Conservation (phyloP, 2,113 vertebrate species). For the Colistium nudipinnis region DNA sequence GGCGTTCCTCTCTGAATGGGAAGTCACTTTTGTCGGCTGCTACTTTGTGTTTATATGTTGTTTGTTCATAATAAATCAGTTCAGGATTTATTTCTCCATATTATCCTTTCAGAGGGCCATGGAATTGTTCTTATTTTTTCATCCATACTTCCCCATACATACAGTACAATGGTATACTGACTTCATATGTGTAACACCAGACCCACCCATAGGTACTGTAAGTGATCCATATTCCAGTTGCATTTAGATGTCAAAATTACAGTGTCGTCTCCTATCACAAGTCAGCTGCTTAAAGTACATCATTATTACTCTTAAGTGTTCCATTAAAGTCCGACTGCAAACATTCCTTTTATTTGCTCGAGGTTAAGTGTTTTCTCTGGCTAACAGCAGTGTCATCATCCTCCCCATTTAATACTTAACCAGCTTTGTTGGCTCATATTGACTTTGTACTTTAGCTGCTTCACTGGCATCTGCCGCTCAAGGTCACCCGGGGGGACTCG, state of each 20-base stretch:
- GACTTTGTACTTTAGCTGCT: conserved; percentile 74
- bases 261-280: conserved; percentile 14
- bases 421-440: conserved; percentile 67
- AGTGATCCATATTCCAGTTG: conserved; percentile 7
- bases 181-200: not conserved
- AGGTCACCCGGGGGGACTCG: conserved; percentile 56
- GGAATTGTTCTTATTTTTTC: too few relatives aligned
- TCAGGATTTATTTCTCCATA: too few relatives aligned
- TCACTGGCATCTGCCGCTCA: conserved; percentile 56
- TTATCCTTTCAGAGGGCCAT: too few relatives aligned
- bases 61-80: too few relatives aligned
- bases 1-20: too few relatives aligned
- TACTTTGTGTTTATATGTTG: conserved; percentile 16
- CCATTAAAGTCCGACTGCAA: conserved; percentile 36
- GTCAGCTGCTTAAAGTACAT: conserved; percentile 24
- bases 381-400: conserved; percentile 51
- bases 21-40: not conserved
- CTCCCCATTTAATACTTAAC: conserved; percentile 74
- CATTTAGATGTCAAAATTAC: conserved; percentile 22
- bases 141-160: not conserved
- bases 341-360: conserved; percentile 23
- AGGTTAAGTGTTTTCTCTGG: conserved; percentile 37
- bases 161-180: not conserved
- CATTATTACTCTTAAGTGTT: conserved; percentile 43
- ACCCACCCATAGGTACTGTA: not conserved